phyloP scores from a whole-genome alignment of 2,797 vertebrate species.

The Aulostomus chinensis region DNA sequence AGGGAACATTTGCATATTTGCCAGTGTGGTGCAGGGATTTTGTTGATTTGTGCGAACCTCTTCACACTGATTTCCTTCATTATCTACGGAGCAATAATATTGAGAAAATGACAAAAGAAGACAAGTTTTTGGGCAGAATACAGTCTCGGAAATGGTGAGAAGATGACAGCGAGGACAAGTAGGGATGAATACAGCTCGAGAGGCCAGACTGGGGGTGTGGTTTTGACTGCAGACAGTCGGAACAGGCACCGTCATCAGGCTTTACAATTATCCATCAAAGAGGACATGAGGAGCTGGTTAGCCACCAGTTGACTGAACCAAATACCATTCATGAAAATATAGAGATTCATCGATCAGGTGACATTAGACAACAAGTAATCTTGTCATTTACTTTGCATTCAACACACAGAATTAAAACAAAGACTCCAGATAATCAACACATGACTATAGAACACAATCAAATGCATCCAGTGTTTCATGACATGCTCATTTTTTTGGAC shows the following conservation, averaged over 20 bases:
- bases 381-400: slow-evolving; percentile 28
- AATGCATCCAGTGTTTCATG: too few relatives aligned
- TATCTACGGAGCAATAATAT: too few relatives aligned
- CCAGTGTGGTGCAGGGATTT: too few relatives aligned
- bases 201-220: slow-evolving; percentile 1
- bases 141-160: not conserved
- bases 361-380: slow-evolving; percentile 18
- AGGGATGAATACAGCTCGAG: not conserved
- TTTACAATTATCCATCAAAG: slow-evolving; percentile 19
- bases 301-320: slow-evolving; percentile 22
- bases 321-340: slow-evolving; percentile 42
- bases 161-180: not conserved
- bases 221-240: slow-evolving; percentile 18
- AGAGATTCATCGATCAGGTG: slow-evolving; percentile 32
- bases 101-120: too few relatives aligned
- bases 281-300: slow-evolving; percentile 4
- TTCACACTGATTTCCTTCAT: too few relatives aligned
- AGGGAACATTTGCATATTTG: too few relatives aligned
- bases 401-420: too few relatives aligned
- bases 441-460: too few relatives aligned
- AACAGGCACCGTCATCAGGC: not conserved
- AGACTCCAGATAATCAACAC: too few relatives aligned
- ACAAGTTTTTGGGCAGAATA: too few relatives aligned
- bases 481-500: too few relatives aligned
- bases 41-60: too few relatives aligned